Percentiles rank a stretch among this genome's conserved stretches.
Conservation (phyloP, 2,113 vertebrate genomes). For the Gymnocephalus cernua region DNA sequence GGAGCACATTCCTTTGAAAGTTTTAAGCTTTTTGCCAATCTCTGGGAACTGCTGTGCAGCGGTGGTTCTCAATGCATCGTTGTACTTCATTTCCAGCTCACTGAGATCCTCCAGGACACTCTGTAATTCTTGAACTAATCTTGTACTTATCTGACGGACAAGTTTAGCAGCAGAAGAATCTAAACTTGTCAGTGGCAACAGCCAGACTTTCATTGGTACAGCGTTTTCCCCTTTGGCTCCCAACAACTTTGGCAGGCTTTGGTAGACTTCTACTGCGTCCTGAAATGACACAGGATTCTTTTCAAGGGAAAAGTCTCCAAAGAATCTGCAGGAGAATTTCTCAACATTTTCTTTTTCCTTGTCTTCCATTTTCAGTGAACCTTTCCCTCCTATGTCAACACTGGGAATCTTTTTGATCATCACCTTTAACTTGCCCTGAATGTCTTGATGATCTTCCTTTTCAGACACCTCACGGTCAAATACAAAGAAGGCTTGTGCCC, state of each 20-base stretch:
- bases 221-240: constrained; percentile 56
- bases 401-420: not conserved
- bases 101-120: constrained; percentile 50
- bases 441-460: constrained; percentile 43
- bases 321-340: constrained; percentile 71
- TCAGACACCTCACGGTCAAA: constrained; percentile 70
- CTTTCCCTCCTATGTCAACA: not conserved
- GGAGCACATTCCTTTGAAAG: constrained; percentile 47
- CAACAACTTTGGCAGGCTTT: constrained; percentile 59
- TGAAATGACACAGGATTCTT: constrained; percentile 54
- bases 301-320: constrained; percentile 67
- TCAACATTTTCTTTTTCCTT: constrained; percentile 2
- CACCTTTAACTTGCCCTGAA: constrained; percentile 44
- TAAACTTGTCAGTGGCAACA: constrained; percentile 70
- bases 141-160: constrained; percentile 56
- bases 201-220: constrained; percentile 76
- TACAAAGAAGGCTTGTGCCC: constrained; percentile 75
- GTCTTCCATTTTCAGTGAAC: constrained; percentile 1
- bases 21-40: constrained; percentile 43
- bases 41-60: constrained; percentile 54
- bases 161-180: constrained; percentile 66
- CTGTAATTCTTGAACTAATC: constrained; percentile 36
- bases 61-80: constrained; percentile 54
- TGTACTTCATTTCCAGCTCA: constrained; percentile 62
- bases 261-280: constrained; percentile 71